A percentile compares a stretch with the other conserved stretches of the same genome.
Evolutionary conservation across 2,797 vertebrate genomes (phyloP).

Genomic region (Rhinogobio ventralis): DNA sequence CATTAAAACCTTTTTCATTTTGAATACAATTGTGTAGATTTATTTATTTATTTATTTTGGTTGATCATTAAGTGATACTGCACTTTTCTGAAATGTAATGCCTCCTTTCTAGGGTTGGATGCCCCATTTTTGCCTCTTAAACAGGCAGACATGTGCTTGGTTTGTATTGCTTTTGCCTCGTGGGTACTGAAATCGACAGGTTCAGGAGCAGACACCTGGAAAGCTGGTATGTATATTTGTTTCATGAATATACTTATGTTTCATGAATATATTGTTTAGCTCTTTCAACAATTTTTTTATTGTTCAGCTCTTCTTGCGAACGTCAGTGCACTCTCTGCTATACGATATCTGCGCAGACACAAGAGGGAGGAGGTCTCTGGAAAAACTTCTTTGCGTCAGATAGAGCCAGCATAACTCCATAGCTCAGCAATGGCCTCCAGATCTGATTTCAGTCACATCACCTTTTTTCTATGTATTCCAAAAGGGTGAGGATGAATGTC

Average conservation of each 20-base stretch:
- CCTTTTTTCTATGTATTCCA: conserved; percentile 50
- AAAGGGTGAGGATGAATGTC: conserved; percentile 24
- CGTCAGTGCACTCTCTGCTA: conserved; percentile 91
- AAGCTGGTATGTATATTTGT: conserved; percentile 82
- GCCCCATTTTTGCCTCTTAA: conserved; percentile 72
- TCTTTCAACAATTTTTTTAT: too few species aligned
- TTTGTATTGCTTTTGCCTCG: conserved; percentile 94
- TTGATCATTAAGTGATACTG: background rate
- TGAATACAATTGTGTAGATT: background rate
- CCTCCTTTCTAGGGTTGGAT: conserved; percentile 72
- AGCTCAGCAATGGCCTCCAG: conserved; percentile 28
- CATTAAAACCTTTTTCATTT: too few species aligned
- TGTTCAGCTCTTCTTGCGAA: conserved; percentile 90
- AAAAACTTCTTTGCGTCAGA: conserved; percentile 55
- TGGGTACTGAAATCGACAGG: conserved; percentile 94
- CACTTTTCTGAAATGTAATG: background rate
- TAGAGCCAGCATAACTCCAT: conserved; percentile 44
- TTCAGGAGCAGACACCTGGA: conserved; percentile 91
- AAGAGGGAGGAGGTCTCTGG: conserved; percentile 67
- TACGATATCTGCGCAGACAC: conserved; percentile 88
- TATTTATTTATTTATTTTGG: background rate
- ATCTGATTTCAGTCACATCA: conserved; percentile 50
- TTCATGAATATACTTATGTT: conserved; percentile 16
- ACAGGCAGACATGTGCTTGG: conserved; percentile 93
- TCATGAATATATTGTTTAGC: too few species aligned